Conservation (phyloP, 1,140 invertebrate genomes). For the Cheumatopsyche charites region DNA sequence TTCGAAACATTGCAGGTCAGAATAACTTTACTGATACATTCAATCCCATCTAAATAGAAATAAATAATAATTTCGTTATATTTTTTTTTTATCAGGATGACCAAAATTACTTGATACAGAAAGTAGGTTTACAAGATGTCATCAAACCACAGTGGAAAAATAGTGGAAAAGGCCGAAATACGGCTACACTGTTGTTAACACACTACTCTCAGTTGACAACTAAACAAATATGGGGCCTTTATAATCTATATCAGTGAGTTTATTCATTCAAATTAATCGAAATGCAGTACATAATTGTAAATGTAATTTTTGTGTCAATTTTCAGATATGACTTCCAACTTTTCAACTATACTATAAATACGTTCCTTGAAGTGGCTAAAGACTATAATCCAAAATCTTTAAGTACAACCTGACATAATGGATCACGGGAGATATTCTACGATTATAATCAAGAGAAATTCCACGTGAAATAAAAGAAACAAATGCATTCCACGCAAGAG, state of each 20-base stretch:
- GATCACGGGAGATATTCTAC: conserved; percentile 42
- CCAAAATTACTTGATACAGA: conserved; percentile 80
- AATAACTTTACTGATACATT: conserved; percentile 13
- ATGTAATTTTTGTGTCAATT: too few relatives aligned
- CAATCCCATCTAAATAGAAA: neutral
- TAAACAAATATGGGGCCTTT: conserved; percentile 76
- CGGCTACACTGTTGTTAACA: conserved; percentile 71
- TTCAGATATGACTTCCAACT: conserved; percentile 83
- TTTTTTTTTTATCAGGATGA: conserved; percentile 68
- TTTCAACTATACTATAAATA: conserved; percentile 79
- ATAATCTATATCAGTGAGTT: conserved; percentile 77
- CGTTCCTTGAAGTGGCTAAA: conserved; percentile 71
- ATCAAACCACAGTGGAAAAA: conserved; percentile 84
- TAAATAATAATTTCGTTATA: neutral
- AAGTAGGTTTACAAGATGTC: conserved; percentile 73
- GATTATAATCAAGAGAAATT: conserved; percentile 36
- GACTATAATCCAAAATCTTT: conserved; percentile 55
- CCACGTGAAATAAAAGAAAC: conserved; percentile 1
- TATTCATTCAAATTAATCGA: too few relatives aligned
- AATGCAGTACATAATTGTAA: too few relatives aligned
- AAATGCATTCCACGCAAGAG: too few relatives aligned
- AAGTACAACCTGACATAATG: conserved; percentile 44
- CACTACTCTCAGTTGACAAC: conserved; percentile 78
- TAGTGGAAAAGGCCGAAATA: conserved; percentile 73
- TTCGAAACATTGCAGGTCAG: conserved; percentile 81